Percentiles rank a stretch among this genome's conserved stretches.
Evolutionary conservation across 2,888 invertebrate genomes (phyloP).

Genomic region (Cybosia mesomella): DNA sequence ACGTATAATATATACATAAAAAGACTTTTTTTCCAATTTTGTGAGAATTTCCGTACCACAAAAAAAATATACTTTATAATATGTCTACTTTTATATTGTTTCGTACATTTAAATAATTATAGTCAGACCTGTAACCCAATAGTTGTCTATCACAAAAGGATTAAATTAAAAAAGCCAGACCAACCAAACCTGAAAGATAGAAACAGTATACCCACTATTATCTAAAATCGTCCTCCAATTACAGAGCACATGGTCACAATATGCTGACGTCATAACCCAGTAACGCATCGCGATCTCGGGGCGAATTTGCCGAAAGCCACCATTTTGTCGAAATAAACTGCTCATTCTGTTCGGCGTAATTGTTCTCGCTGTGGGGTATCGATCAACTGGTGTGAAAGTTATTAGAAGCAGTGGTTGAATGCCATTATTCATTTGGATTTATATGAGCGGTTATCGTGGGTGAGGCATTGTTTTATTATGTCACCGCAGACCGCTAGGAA

Average conservation of each 20-base stretch:
- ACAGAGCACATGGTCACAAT: slow-evolving; percentile 27
- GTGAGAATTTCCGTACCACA: too few species aligned
- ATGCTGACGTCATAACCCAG: slow-evolving; percentile 46
- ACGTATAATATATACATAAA: too few species aligned
- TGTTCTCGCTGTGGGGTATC: slow-evolving; percentile 24
- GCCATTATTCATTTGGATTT: slow-evolving; percentile 15
- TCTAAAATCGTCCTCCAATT: slow-evolving; percentile 13
- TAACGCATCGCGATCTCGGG: slow-evolving; percentile 46
- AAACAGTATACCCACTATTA: not conserved
- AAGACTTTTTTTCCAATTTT: too few species aligned
- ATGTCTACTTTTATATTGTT: too few species aligned
- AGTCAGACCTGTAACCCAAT: not conserved
- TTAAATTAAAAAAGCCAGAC: not conserved
- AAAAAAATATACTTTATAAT: too few species aligned
- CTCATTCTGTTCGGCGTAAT: slow-evolving; percentile 27
- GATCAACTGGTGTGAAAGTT: slow-evolving; percentile 24
- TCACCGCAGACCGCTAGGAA: not conserved
- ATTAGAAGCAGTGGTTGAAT: slow-evolving; percentile 11
- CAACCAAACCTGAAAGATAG: not conserved
- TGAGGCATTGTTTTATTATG: not conserved
- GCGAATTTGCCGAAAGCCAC: slow-evolving; percentile 52
- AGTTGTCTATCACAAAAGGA: not conserved
- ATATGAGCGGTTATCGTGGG: not conserved
- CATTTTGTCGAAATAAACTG: slow-evolving; percentile 49
- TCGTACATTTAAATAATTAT: too few species aligned